phyloP scores from a whole-genome alignment of 2,797 vertebrate species.

The Crenichthys baileyi region DNA sequence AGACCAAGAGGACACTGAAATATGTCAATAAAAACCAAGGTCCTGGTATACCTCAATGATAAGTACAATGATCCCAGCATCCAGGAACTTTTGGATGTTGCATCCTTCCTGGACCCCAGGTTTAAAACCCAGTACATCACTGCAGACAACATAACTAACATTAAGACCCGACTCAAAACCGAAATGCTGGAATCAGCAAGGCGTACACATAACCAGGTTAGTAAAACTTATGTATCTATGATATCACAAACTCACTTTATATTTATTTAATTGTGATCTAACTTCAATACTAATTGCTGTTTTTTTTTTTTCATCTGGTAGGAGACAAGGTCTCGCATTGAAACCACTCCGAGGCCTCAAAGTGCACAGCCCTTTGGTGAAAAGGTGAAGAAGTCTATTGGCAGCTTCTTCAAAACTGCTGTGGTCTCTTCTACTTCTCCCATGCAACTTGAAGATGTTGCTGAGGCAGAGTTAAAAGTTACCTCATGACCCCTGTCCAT shows the following conservation, averaged over 20 bases:
- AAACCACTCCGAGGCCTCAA: constrained; percentile 3
- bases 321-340: neutral
- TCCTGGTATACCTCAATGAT: neutral
- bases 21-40: neutral
- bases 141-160: too few relatives aligned
- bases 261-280: neutral
- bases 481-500: constrained; percentile 8
- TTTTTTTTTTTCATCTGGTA: neutral
- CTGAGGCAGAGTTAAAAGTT: neutral
- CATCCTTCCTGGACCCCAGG: neutral
- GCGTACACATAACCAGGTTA: constrained; percentile 3
- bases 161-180: neutral
- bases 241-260: neutral
- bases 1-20: neutral
- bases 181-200: constrained; percentile 2
- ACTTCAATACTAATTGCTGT: neutral
- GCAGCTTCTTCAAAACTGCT: constrained; percentile 9
- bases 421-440: constrained; percentile 6
- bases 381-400: constrained; percentile 8
- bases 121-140: constrained; percentile 5
- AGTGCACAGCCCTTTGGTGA: constrained; percentile 1
- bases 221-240: neutral
- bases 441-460: constrained; percentile 1
- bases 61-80: neutral
- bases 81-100: constrained; percentile 1